phyloP scores from a whole-genome alignment of 2,113 vertebrate species.

The Callipepla squamata region DNA sequence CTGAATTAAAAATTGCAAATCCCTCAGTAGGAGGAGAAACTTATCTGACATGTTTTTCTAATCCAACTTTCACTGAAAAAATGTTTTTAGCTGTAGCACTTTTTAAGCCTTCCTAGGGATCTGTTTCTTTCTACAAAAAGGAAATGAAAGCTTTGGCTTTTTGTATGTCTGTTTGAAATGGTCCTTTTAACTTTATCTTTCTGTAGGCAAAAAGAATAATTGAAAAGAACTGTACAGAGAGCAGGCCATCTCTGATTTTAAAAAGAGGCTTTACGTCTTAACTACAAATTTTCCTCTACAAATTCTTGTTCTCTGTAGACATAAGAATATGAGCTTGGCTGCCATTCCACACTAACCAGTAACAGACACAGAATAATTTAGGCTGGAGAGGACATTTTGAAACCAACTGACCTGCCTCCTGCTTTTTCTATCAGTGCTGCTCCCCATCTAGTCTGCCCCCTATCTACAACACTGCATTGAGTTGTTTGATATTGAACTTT shows the following conservation, averaged over 20 bases:
- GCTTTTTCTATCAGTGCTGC: background rate
- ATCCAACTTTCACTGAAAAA: background rate
- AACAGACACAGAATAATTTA: background rate
- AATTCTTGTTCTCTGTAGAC: background rate
- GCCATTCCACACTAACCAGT: background rate
- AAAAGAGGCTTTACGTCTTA: background rate
- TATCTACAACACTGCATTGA: rapidly evolving
- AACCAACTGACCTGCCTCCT: background rate
- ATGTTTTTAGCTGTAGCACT: background rate
- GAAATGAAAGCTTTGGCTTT: background rate
- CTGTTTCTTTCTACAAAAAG: background rate
- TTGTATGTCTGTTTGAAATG: background rate
- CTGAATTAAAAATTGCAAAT: background rate
- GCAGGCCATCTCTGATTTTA: background rate
- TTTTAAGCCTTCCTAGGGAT: background rate
- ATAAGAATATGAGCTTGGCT: background rate
- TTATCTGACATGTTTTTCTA: background rate
- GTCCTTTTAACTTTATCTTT: conserved; percentile 25
- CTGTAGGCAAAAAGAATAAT: background rate
- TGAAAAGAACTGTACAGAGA: background rate
- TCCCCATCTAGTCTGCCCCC: background rate
- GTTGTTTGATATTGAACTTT: background rate
- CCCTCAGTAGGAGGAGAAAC: background rate
- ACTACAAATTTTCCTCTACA: background rate
- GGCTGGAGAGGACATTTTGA: background rate